A percentile compares a stretch with the other conserved stretches of the same genome.
Conservation (phyloP, 2,888 invertebrate species). For the Amphimallon solstitiale region DNA sequence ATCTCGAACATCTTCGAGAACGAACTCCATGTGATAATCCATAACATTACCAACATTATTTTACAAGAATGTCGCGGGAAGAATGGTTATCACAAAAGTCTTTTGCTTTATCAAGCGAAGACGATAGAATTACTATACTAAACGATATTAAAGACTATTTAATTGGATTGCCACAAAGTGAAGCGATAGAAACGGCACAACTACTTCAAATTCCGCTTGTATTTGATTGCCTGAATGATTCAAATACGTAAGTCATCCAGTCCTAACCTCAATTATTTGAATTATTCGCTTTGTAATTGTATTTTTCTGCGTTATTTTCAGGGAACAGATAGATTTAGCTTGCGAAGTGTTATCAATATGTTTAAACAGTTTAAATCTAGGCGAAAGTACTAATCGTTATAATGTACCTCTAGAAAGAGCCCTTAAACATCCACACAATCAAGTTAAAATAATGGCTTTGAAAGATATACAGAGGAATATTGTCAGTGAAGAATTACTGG, state of each 20-base stretch:
- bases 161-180: constrained; percentile 58
- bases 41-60: no score
- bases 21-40: no score
- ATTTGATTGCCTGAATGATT: constrained; percentile 72
- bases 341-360: constrained; percentile 74
- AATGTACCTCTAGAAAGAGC: constrained; percentile 70
- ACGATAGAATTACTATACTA: constrained; percentile 62
- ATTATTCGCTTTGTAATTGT: neutral
- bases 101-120: constrained; percentile 62
- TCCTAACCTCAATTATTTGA: constrained; percentile 27
- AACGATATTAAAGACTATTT: constrained; percentile 64
- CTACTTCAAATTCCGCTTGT: constrained; percentile 69
- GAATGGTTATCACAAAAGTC: constrained; percentile 65
- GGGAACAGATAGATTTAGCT: constrained; percentile 70
- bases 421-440: constrained; percentile 70
- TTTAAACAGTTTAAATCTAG: constrained; percentile 71
- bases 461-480: constrained; percentile 67
- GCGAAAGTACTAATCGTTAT: constrained; percentile 70
- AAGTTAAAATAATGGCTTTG: constrained; percentile 72
- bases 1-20: no score
- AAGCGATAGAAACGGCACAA: constrained; percentile 60
- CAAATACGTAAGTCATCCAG: constrained; percentile 60
- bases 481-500: constrained; percentile 52
- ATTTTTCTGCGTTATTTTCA: constrained; percentile 57
- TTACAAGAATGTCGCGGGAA: constrained; percentile 58